These are phyloP conservation scores for Maconellicoccus hirsutus DNA, from an alignment of 1,140 invertebrate species.

Conservation along the genomic window DNA sequence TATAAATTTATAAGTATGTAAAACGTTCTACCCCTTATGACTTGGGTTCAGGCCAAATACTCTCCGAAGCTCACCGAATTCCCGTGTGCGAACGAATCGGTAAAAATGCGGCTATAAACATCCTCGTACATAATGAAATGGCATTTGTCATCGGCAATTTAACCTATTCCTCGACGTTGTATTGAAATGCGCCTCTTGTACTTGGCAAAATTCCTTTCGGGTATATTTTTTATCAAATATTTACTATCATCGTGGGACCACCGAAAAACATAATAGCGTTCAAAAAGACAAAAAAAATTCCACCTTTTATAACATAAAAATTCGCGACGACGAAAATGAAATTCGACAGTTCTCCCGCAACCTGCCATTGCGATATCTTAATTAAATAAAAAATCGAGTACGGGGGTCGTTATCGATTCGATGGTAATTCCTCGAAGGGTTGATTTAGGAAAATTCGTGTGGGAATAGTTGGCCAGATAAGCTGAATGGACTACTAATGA, in stretches of 20 bases:
- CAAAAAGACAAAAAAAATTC: no score
- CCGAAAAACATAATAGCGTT: no score
- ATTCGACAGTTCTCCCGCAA: no score
- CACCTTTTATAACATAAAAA: no score
- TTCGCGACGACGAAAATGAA: no score
- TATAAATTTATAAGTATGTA: slow-evolving; percentile 20
- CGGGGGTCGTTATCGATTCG: not conserved
- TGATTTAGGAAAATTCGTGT: not conserved
- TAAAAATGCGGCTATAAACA: slow-evolving; percentile 6
- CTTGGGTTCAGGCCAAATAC: not conserved
- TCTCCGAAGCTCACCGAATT: not conserved
- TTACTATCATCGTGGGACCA: not conserved
- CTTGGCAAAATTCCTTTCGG: slow-evolving; percentile 16
- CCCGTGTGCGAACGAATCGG: not conserved
- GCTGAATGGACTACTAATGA: slow-evolving; percentile 4
- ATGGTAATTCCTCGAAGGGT: not conserved
- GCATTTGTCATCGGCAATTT: slow-evolving; percentile 15
- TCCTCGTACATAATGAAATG: slow-evolving; percentile 1
- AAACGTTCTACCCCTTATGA: slow-evolving; percentile 14
- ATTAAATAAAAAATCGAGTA: not conserved
- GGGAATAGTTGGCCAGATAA: not conserved
- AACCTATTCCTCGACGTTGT: not conserved
- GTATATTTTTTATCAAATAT: not conserved
- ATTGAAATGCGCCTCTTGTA: not conserved
- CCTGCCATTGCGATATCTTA: not conserved